Evolutionary conservation across 2,113 vertebrate genomes (phyloP), one percentile per base, ranked within the genome.

Genomic region (Rissa tridactyla): DNA sequence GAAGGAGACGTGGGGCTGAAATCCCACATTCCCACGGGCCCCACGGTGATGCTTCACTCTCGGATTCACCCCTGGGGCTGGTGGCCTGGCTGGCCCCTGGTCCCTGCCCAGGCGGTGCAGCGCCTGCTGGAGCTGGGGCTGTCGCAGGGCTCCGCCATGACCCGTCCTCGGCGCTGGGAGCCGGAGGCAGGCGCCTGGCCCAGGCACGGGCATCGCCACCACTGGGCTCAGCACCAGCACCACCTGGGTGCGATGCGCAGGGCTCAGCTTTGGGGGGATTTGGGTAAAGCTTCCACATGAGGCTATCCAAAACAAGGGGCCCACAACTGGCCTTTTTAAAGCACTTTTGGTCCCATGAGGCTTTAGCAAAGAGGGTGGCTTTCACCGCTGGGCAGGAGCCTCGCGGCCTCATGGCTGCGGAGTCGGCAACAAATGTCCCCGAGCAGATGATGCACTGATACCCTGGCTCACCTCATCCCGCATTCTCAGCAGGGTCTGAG

Each of bases 181-280:
- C 32, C 1, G 0, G 44, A 69, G 75, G 32, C 32, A 26, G 19
- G 32, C 19, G 26, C 58, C 40, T 62, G 40, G 8, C 26, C 57
- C 4, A 1, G 38, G 14, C 46, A 57, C 1, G 1, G 42, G 26
- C 46, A 82, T 46, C 4, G 3, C 61, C 3, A 1, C 34, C 9
- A 2, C 36, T 2, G 10, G 54, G 60, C 65, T 62, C 29, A 40
- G 76, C 44, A 38, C 40, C 57, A 40, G 36, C 57, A 42, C 49
- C 65, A 36, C 54, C 3, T 4, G 16, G 22, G 46, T 32, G 36
- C 34, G 5, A 49, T 5, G 0, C 7, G 54, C 25, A 22, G 49
- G 16, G 4, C 15, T 29, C 2, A 0, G 26, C 47, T 80, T 38
- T 1, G 2, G 32, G 30, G n/a, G 8, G 8, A 36, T 32, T 27